Evolutionary conservation across 2,113 vertebrate genomes (phyloP).

Genomic region (Hemibates koningsi): DNA sequence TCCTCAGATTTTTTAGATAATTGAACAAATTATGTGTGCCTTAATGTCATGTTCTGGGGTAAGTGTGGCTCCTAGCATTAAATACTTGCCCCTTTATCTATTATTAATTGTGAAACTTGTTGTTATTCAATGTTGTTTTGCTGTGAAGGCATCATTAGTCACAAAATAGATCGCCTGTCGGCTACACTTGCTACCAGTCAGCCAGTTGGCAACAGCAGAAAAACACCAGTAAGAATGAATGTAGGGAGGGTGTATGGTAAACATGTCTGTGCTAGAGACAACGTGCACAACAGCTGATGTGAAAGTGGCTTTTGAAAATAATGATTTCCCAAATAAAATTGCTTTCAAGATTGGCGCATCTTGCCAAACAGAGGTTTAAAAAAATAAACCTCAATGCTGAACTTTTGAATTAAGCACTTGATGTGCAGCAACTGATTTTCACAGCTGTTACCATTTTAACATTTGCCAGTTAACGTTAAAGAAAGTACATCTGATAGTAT

Average conservation of each 20-base stretch:
- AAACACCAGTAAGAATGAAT: not conserved
- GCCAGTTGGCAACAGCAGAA: not conserved
- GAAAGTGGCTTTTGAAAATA: not conserved
- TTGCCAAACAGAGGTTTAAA: not conserved
- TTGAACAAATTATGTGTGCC: constrained; percentile 60
- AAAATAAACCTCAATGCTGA: not conserved
- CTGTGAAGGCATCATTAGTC: constrained; percentile 45
- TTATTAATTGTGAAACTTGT: constrained; percentile 49
- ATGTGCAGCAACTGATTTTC: not conserved
- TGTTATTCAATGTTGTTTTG: constrained; percentile 30
- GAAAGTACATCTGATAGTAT: not conserved
- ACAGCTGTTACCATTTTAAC: not conserved
- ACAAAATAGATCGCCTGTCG: constrained; percentile 17
- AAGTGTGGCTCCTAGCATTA: constrained; percentile 51
- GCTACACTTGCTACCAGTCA: constrained; percentile 20
- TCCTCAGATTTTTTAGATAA: constrained; percentile 63
- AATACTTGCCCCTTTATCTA: constrained; percentile 16
- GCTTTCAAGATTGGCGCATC: not conserved
- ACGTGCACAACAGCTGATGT: not conserved
- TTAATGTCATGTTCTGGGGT: constrained; percentile 41
- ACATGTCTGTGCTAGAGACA: not conserved
- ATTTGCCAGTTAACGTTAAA: not conserved
- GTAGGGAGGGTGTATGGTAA: not conserved
- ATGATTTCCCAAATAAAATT: not conserved
- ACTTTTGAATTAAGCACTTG: not conserved